phyloP scores from a whole-genome alignment of 2,113 vertebrate genomes.

The Corvus moneduloides region DNA sequence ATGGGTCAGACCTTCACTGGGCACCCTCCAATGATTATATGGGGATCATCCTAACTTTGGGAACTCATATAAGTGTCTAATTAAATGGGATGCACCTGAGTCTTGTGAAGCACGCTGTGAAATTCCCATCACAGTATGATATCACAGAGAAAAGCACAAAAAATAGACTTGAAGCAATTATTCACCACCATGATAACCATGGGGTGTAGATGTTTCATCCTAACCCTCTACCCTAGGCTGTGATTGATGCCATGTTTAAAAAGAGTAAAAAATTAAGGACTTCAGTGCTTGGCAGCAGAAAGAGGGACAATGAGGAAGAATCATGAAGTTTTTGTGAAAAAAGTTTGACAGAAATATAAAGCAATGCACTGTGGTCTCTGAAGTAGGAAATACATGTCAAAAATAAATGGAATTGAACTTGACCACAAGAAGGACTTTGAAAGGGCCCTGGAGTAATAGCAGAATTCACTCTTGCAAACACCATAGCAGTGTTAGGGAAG shows the following conservation, averaged over 20 bases:
- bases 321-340: constrained; percentile 18
- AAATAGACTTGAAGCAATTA: background rate
- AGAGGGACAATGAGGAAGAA: background rate
- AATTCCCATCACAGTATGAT: background rate
- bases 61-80: background rate
- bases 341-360: constrained; percentile 49
- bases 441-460: constrained; percentile 31
- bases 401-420: constrained; percentile 59
- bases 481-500: background rate
- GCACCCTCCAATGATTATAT: background rate
- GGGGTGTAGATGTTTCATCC: background rate
- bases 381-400: constrained; percentile 42
- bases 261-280: background rate
- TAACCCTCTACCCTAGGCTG: background rate
- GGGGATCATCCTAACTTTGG: background rate
- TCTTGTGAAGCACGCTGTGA: background rate
- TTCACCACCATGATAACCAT: background rate
- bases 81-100: background rate
- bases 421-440: constrained; percentile 40
- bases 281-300: background rate
- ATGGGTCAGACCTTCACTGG: background rate
- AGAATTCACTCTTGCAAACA: constrained; percentile 26
- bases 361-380: background rate
- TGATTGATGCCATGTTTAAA: background rate
- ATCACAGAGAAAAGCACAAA: background rate